Evolutionary conservation across 2,797 vertebrate genomes (phyloP).

Genomic region (Mus spretus): DNA sequence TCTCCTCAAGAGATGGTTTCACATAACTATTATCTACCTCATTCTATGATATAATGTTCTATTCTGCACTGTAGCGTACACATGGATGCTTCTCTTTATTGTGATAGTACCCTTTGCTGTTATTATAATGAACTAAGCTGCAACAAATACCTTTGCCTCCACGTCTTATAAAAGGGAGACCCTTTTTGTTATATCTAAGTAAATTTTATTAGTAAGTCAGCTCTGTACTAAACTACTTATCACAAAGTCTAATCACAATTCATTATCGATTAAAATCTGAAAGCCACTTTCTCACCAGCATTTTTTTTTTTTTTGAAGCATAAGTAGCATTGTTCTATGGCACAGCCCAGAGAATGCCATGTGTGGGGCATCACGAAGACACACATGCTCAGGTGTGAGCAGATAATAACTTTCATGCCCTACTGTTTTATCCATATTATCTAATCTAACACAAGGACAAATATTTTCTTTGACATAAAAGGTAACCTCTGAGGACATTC

Average conservation of each 20-base stretch:
- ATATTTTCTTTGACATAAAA: neutral
- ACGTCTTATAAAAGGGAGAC: neutral
- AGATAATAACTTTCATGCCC: neutral
- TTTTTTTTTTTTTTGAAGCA: neutral
- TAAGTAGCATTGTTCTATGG: neutral
- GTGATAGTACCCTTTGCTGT: neutral
- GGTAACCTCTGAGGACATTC: neutral
- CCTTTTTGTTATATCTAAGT: neutral
- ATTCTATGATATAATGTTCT: neutral
- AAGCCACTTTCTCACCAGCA: neutral
- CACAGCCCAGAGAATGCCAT: neutral
- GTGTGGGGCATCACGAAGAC: neutral
- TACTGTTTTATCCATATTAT: neutral
- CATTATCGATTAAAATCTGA: neutral
- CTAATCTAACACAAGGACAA: neutral
- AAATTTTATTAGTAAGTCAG: conserved; percentile 41
- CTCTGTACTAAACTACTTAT: neutral
- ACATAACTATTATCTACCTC: neutral
- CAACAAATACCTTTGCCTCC: neutral
- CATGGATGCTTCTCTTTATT: neutral
- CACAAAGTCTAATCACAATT: conserved; percentile 13
- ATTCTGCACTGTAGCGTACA: neutral
- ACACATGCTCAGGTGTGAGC: neutral
- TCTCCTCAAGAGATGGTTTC: neutral
- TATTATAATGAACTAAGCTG: neutral